A percentile compares a stretch with the other conserved stretches of the same genome.
phyloP scores from a whole-genome alignment of 2,797 vertebrate species.

The Labroides dimidiatus region DNA sequence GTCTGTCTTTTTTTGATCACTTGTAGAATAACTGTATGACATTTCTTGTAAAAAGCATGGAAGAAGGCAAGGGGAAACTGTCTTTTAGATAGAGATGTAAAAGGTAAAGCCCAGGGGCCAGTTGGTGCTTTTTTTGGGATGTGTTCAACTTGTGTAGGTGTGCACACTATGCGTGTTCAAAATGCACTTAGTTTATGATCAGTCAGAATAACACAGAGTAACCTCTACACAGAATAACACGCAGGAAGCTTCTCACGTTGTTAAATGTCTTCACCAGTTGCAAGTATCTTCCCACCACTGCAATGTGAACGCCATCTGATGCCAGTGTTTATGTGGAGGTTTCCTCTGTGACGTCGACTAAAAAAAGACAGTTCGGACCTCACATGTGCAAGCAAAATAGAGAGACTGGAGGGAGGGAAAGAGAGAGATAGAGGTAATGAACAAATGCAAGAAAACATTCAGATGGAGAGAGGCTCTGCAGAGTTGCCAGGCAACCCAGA shows the following conservation, averaged over 20 bases:
- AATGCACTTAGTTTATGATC: neutral
- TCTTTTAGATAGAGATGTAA: no score
- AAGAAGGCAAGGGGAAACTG: no score
- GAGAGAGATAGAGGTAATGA: constrained; percentile 33
- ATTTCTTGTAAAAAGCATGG: no score
- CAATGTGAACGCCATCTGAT: constrained; percentile 14
- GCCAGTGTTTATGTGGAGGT: constrained; percentile 23
- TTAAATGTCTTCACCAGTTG: constrained; percentile 6
- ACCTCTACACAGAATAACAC: neutral
- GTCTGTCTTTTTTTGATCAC: no score
- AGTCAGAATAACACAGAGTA: neutral
- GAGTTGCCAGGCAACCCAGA: constrained; percentile 79
- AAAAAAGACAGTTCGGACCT: constrained; percentile 18
- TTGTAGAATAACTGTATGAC: no score
- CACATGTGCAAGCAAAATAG: constrained; percentile 21
- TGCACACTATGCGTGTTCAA: no score
- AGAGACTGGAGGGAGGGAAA: constrained; percentile 5
- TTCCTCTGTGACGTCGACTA: constrained; percentile 21
- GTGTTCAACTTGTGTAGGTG: no score
- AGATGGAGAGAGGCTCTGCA: constrained; percentile 48
- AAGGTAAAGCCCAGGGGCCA: no score
- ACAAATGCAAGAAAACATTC: constrained; percentile 13
- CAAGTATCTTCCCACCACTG: constrained; percentile 32
- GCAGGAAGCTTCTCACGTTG: constrained; percentile 6
- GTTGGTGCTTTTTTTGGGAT: no score